Base-by-base conservation (phyloP, 2,113 vertebrate genomes). In the Leptobrachium leishanense region DNA sequence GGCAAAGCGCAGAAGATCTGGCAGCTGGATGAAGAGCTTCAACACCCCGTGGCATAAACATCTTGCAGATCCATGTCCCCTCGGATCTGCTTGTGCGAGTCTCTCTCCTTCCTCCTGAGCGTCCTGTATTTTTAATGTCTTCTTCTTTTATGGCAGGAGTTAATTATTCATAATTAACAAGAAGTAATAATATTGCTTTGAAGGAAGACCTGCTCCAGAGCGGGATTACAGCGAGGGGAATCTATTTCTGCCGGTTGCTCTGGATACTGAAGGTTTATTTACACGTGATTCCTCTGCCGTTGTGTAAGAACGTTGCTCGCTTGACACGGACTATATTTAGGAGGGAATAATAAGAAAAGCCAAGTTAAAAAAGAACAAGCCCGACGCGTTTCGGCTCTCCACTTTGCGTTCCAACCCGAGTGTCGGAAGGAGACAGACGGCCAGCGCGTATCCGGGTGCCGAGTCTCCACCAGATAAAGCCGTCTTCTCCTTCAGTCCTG, bases 181-280 rank as follows among this genome's bases (percentile, higher is more conserved):
- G 91, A 90, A 89, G 89, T 92, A 88, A 90, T 87, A 89, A 86
- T 76, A 46, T 70, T 65, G 76, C 84, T 84, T 84, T 81, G 89
- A 87, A 90, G 90, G 90, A 89, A 81, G 88, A 87, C 86, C 90
- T 90, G 90, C 86, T 86, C 72, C 57, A 83, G 85, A 78, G 81
- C 83, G 84, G 15, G 84, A 82, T 84, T 84, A 85, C 83, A 86
- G 85, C 76, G 69, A 43, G 83, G 85, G 86, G 85, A 72, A 88
- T 90, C 92, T 93, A 90, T 94, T 92, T 93, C 90, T 92, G 92
- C 92, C 89, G 87, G 89, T 94, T 88, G 90, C 90, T 88, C 87
- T 90, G 87, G 91, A 75, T 85, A 93, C 86, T 0, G 88, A 85
- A 76, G 81, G 74, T 91, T 91, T 91, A 90, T 93, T 93, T 92